Evolutionary conservation across 2,888 invertebrate species (phyloP).

Genomic region (Mycalesis mineus): DNA sequence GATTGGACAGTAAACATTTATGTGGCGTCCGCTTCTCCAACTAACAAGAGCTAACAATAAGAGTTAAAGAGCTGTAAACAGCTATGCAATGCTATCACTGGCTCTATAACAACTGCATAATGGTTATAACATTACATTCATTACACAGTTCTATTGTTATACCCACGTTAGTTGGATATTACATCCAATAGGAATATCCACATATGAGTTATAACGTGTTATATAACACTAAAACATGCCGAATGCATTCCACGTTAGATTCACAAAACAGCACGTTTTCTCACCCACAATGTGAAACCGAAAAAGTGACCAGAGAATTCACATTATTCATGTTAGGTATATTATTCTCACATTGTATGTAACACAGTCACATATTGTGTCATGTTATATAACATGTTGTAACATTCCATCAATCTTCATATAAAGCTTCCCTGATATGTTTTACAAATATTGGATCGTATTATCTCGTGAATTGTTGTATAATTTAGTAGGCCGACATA

Average conservation of each 20-base stretch:
- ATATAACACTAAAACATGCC: neutral
- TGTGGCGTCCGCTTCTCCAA: no score
- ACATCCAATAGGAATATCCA: neutral
- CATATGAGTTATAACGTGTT: neutral
- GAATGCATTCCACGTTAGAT: no score
- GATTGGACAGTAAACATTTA: no score
- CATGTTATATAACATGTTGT: neutral
- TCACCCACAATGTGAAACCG: no score
- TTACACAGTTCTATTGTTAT: neutral
- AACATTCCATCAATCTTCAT: neutral
- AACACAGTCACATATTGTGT: neutral
- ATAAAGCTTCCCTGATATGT: neutral
- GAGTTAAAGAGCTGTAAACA: no score
- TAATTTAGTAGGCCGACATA: conserved; percentile 41
- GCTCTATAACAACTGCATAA: neutral
- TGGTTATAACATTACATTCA: neutral
- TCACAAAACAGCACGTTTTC: no score
- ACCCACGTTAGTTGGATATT: neutral
- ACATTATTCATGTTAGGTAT: no score
- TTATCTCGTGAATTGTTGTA: neutral
- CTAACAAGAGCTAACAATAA: no score
- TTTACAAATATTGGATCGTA: neutral
- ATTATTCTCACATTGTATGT: neutral
- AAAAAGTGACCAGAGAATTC: no score
- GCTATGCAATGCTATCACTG: no score